Base-by-base conservation (phyloP, 2,113 vertebrate species). In the Atherinomorus stipes region DNA sequence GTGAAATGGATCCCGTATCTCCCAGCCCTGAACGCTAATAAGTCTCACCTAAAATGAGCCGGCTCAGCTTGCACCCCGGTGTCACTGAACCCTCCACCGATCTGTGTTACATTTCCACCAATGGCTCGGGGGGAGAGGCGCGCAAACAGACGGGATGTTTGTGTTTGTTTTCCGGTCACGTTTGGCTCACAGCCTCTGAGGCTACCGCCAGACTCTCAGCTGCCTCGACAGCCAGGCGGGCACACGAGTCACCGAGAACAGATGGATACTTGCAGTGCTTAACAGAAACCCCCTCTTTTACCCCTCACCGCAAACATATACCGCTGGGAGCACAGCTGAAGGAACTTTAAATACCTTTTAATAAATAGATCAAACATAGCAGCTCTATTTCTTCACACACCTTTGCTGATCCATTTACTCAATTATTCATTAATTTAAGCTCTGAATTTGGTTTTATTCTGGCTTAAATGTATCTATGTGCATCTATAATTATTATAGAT, bases 161-260 rank as follows among this genome's bases (percentile, higher is more conserved):
- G 34, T 51, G 49, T 68, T 57, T 71, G 75, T 82, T 82, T 74
- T 67, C 75, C 13, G 44, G 67, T 78, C 73, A 69, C 52, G 26
- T 50, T 23, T 42, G 74, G 60, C 40, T 65, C 54, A 11, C 6
- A 1, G 64, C 74, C 74, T 74, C 13, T 0, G 65, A 42, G 68
- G 69, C 63, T 44, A 19, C 50, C 23, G 15, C 40, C 7, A 65
- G 53, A 58, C 71, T 15, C 78, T 69, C 65, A 63, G 62, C 66
- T 56, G 78, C 50, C 58, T 58, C 16, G 0, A 38, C 34, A 18
- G 40, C 51, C 54, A 7, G 49, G 51, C 50, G 7, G 42, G 44
- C 31, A 50, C 52, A 54, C 21, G 2, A 53, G 8, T 52, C 64
- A 44, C 15, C 15, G 34, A 3, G 40, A 59, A 45, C 4, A 2